phyloP scores from a whole-genome alignment of 2,797 vertebrate species.

The Caiman crocodilus region DNA sequence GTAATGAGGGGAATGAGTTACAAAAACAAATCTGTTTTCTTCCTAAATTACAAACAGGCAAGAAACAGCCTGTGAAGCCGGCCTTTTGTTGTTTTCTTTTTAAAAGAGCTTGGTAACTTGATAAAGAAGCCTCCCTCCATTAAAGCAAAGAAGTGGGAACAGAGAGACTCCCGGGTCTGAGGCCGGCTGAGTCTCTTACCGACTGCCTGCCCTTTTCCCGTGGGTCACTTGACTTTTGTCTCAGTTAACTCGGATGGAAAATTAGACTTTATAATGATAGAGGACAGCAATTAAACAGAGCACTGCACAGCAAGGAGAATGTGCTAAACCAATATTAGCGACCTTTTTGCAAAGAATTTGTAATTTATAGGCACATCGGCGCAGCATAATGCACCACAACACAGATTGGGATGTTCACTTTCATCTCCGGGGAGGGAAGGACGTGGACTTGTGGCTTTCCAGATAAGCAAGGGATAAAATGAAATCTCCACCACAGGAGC shows the following conservation, averaged over 20 bases:
- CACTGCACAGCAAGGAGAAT: neutral
- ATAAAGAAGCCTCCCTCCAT: constrained; percentile 45
- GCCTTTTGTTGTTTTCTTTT: constrained; percentile 54
- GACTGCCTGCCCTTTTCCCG: constrained; percentile 6
- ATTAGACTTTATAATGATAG: neutral
- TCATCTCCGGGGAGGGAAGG: neutral
- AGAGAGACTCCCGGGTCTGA: constrained; percentile 20
- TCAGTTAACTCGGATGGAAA: neutral
- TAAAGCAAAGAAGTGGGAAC: constrained; percentile 46
- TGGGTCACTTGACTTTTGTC: constrained; percentile 42
- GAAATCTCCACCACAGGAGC: neutral
- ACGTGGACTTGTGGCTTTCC: neutral
- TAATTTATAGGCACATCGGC: neutral
- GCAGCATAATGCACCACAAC: neutral
- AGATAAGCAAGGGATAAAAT: neutral
- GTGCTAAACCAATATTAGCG: neutral
- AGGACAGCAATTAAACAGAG: neutral
- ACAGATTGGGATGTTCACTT: neutral
- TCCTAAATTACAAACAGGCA: neutral
- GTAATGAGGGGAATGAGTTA: constrained; percentile 64
- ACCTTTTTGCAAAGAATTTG: neutral
- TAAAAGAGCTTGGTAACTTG: constrained; percentile 31
- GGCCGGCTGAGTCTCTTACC: constrained; percentile 62
- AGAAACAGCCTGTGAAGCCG: constrained; percentile 28
- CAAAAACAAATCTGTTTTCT: constrained; percentile 44